Percentiles rank a stretch among this genome's conserved stretches.
These are phyloP conservation scores for Lepidurus couesii DNA, from an alignment of 1,140 invertebrate species.

Conservation along the genomic window DNA sequence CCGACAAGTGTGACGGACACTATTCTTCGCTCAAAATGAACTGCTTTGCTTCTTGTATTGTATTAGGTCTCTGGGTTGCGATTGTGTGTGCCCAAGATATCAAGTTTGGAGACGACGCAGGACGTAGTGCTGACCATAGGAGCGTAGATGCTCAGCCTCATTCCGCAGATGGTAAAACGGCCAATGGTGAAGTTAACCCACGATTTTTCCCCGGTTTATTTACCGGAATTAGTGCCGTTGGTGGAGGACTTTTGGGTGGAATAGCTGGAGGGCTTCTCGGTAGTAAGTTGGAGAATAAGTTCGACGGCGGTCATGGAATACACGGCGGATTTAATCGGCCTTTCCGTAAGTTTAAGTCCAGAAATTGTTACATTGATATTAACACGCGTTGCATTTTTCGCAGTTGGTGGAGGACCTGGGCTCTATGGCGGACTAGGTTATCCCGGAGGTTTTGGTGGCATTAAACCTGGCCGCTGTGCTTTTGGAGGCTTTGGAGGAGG, in stretches of 20 bases:
- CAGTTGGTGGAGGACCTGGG: neutral
- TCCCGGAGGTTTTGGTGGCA: neutral
- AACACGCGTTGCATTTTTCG: neutral
- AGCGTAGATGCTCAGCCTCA: neutral
- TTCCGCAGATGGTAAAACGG: neutral
- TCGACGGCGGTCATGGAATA: neutral
- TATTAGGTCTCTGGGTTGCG: neutral
- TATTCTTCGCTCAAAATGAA: neutral
- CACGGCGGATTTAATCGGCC: no score
- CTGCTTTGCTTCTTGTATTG: neutral
- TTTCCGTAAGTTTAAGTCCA: neutral
- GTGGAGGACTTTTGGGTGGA: conserved; percentile 7
- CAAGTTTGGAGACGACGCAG: neutral
- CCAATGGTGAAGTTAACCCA: neutral
- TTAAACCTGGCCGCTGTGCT: neutral
- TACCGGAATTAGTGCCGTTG: neutral
- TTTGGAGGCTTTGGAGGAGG: neutral
- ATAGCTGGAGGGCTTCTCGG: conserved; percentile 1
- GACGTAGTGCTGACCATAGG: neutral
- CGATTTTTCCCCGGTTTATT: neutral
- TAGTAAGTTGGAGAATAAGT: neutral
- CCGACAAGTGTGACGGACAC: neutral
- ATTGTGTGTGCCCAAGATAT: neutral
- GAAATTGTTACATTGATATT: neutral
- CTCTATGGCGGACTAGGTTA: neutral